Percentiles rank a stretch among this genome's conserved stretches.
phyloP scores from a whole-genome alignment of 2,797 vertebrate species.

The Thalassophryne amazonica region DNA sequence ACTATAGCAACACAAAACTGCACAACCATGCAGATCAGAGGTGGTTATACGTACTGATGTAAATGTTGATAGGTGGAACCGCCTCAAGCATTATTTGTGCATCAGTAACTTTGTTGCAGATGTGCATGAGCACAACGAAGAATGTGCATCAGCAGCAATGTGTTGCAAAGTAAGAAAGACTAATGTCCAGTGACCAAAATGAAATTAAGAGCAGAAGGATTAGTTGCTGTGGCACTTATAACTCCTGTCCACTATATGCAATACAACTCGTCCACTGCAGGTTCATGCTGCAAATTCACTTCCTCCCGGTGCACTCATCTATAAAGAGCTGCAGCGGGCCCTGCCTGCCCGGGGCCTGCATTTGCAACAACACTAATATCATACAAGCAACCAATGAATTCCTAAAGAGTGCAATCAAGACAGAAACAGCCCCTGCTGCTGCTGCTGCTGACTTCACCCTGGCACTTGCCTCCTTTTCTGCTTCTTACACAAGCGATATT shows the following conservation, averaged over 20 bases:
- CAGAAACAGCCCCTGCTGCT: constrained; percentile 57
- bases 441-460: constrained; percentile 40
- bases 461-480: constrained; percentile 54
- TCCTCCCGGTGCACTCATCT: constrained; percentile 42
- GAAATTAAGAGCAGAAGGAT: constrained; percentile 21
- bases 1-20: constrained; percentile 54
- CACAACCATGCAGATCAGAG: no score
- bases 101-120: constrained; percentile 35
- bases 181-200: constrained; percentile 19
- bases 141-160: constrained; percentile 15
- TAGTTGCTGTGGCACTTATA: constrained; percentile 15
- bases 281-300: constrained; percentile 33
- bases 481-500: constrained; percentile 69
- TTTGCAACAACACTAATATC: constrained; percentile 69
- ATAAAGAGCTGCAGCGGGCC: constrained; percentile 45
- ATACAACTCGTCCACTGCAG: constrained; percentile 17
- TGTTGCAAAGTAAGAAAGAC: constrained; percentile 41
- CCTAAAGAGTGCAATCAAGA: constrained; percentile 70
- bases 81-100: constrained; percentile 37
- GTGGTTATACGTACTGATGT: no score
- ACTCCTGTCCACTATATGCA: constrained; percentile 20
- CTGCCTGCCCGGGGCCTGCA: constrained; percentile 60
- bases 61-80: no score
- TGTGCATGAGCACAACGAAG: constrained; percentile 11
- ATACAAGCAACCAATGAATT: constrained; percentile 70